Evolutionary conservation across 2,888 invertebrate genomes (phyloP).

Genomic region (Lasioglossum lativentre): DNA sequence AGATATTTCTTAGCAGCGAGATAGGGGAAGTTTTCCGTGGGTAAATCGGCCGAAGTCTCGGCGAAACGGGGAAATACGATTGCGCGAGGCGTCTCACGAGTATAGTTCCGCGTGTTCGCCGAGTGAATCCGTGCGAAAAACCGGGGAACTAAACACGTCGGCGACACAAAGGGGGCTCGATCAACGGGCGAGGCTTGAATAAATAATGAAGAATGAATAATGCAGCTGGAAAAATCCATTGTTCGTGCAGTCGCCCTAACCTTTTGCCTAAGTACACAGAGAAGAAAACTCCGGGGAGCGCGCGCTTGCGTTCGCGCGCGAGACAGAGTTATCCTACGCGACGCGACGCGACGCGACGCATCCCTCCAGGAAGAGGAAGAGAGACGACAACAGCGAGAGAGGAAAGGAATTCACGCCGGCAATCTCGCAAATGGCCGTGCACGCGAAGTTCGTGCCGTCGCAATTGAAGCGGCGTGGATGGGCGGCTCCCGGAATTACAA

Average conservation of each 20-base stretch:
- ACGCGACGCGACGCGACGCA: no score
- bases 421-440: conserved; percentile 61
- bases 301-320: conserved; percentile 27
- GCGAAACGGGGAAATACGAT: not conserved
- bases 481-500: conserved; percentile 42
- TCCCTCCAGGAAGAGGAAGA: conserved; percentile 4
- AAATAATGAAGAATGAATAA: conserved; percentile 61
- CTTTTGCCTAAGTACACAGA: conserved; percentile 60
- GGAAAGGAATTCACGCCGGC: conserved; percentile 55
- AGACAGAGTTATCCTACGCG: conserved; percentile 53
- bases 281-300: conserved; percentile 34
- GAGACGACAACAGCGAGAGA: not conserved
- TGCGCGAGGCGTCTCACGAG: not conserved
- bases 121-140: conserved; percentile 19
- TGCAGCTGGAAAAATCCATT: conserved; percentile 65
- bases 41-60: not conserved
- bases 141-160: not conserved
- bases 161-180: conserved; percentile 42
- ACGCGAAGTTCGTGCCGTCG: conserved; percentile 50
- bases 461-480: conserved; percentile 37
- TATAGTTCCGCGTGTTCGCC: not conserved
- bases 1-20: not conserved
- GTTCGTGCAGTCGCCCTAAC: conserved; percentile 58
- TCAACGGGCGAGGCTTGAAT: conserved; percentile 40
- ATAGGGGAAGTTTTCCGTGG: not conserved